Conservation (phyloP, 2,888 invertebrate species). For the Amblyteles armatorius region DNA sequence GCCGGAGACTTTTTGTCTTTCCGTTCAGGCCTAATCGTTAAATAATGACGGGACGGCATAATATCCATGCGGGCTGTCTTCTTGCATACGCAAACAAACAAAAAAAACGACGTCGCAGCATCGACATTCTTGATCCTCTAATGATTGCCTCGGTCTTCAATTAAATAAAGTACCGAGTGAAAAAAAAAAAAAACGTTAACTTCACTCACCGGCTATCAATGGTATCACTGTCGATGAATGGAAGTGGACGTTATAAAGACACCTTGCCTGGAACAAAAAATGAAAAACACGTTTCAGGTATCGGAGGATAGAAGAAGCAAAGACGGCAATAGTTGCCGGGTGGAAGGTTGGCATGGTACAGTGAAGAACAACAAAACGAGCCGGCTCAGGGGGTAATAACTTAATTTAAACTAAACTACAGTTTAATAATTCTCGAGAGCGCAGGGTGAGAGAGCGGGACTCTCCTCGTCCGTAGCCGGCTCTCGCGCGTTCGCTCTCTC, state of each 20-base stretch:
- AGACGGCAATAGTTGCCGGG: slow-evolving; percentile 50
- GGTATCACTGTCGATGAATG: slow-evolving; percentile 3
- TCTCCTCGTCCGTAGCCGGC: slow-evolving; percentile 36
- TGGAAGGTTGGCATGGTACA: slow-evolving; percentile 33
- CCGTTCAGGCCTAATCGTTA: slow-evolving; percentile 79
- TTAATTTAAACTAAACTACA: slow-evolving; percentile 85
- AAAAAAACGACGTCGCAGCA: slow-evolving; percentile 57
- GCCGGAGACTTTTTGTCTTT: slow-evolving; percentile 62
- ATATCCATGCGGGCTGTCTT: slow-evolving; percentile 40
- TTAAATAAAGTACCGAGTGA: slow-evolving; percentile 42
- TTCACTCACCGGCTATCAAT: slow-evolving; percentile 2
- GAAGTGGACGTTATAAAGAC: not conserved
- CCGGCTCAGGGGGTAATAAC: slow-evolving; percentile 83
- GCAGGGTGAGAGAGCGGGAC: slow-evolving; percentile 73
- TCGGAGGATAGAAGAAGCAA: slow-evolving; percentile 34
- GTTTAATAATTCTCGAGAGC: slow-evolving; percentile 84
- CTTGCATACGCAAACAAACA: not conserved
- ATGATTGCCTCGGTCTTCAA: slow-evolving; percentile 37
- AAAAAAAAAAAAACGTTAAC: not conserved
- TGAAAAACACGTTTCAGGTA: not conserved
- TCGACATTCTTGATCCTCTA: slow-evolving; percentile 42
- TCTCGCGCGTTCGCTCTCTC: slow-evolving; percentile 38
- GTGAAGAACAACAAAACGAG: slow-evolving; percentile 78
- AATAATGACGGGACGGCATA: slow-evolving; percentile 78
- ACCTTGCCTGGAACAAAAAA: not conserved